Evolutionary conservation across 2,888 invertebrate genomes (phyloP), one percentile per base, ranked within the genome.

Genomic region (Cerastoderma edule): DNA sequence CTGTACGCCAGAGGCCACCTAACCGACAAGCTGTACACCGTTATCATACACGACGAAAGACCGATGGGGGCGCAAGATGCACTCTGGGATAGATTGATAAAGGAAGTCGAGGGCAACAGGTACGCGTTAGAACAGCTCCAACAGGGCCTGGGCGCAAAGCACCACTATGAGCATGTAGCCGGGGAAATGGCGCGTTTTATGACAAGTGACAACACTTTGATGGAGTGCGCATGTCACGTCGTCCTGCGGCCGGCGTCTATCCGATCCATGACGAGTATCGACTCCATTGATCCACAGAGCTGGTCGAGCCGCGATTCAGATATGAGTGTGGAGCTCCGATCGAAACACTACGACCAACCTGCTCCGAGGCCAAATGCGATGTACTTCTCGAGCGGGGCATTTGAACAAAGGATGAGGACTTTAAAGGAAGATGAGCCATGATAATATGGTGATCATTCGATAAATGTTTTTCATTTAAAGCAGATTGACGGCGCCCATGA

Each of bases 121-220:
- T n/a, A 24, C 19, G 28, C 56, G 6, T 8, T 16, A 6, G 24
- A 10, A 28, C 16, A 56, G 4, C 22, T 60, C 16, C n/a, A 19
- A 19, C 5, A n/a, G 13, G 6, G 22, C 35, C 60, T 60, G 1
- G 3, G 24, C 3, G 32, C 32, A n/a, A 60, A 60, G n/a, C n/a
- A 22, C 10, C 60, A 60, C 60, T 60, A 60, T 33, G 22, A 33
- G 3, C 35, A 60, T n/a, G 4, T 60, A 22, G 60, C 60, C 1
- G 33, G 35, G 4, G 60, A n/a, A 6, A 28, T 56, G 1, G 56
- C 2, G 6, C 28, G 19, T 2, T 28, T 30, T 8, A 56, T 56
- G 24, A 19, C 6, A 10, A 56, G 30, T 27, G 19, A 56, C 19
- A 28, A 56, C 8, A 28, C 1, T 16, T 30, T 28, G 27, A 22